A percentile compares a stretch with the other conserved stretches of the same genome.
Conservation (phyloP, 1,140 invertebrate species). For the Brachionus asplanchnoidis region DNA sequence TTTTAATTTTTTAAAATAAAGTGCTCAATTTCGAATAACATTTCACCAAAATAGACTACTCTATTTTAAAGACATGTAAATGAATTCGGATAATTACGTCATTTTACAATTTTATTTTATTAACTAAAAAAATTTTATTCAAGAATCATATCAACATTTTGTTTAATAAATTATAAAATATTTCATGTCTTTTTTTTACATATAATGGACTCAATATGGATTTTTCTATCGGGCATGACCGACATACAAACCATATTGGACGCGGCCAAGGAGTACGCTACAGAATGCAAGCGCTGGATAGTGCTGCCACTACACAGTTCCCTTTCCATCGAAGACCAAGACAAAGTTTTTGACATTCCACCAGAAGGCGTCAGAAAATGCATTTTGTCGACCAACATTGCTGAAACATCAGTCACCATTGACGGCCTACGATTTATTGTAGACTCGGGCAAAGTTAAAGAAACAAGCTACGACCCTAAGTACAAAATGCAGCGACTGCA, state of each 20-base stretch:
- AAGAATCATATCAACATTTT: no score
- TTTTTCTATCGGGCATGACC: constrained; percentile 90
- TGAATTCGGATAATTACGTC: no score
- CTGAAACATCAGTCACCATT: constrained; percentile 97
- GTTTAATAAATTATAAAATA: no score
- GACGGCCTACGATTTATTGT: constrained; percentile 95
- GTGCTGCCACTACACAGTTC: constrained; percentile 88
- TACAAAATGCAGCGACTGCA: constrained; percentile 79
- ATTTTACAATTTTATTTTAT: no score
- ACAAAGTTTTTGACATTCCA: constrained; percentile 95
- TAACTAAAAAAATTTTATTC: no score
- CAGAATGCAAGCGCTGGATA: constrained; percentile 80
- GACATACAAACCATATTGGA: constrained; percentile 87
- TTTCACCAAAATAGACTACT: no score
- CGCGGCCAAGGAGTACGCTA: constrained; percentile 75
- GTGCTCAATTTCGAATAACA: no score
- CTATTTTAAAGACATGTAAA: no score
- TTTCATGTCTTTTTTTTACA: no score
- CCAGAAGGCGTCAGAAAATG: constrained; percentile 91
- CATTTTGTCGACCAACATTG: constrained; percentile 97
- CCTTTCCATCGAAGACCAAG: constrained; percentile 85
- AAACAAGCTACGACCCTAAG: constrained; percentile 86
- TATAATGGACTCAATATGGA: no score
- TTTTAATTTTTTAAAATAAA: no score
- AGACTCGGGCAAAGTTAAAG: constrained; percentile 83